Evolutionary conservation across 1,140 invertebrate species (phyloP).

Genomic region (Diprion similis): DNA sequence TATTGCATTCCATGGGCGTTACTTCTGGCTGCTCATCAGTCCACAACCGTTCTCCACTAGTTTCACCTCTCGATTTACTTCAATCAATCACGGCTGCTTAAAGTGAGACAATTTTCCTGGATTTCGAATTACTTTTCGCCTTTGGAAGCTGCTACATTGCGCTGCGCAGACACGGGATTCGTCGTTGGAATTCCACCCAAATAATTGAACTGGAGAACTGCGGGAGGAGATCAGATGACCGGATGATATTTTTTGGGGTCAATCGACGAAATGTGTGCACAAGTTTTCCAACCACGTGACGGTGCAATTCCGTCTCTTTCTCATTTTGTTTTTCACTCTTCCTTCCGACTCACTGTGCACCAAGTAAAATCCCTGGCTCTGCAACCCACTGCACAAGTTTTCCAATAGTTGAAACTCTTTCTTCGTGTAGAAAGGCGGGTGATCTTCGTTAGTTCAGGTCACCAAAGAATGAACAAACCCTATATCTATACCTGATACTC

Average conservation of each 20-base stretch:
- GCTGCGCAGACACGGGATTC: not conserved
- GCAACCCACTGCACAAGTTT: too few species aligned
- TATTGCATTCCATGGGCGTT: not conserved
- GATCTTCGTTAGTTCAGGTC: too few species aligned
- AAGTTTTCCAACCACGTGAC: constrained; percentile 1
- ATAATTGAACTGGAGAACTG: not conserved
- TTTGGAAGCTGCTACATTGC: too few species aligned
- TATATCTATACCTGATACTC: too few species aligned
- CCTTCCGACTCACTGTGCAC: too few species aligned
- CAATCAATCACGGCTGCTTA: not conserved
- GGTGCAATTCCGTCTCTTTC: not conserved
- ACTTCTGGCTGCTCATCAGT: not conserved
- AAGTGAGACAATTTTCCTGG: not conserved
- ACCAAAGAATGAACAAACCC: too few species aligned
- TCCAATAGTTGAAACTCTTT: too few species aligned
- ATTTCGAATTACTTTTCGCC: not conserved
- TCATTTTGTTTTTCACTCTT: too few species aligned
- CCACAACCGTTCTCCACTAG: not conserved
- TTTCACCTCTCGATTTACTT: not conserved
- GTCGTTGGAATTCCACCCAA: not conserved
- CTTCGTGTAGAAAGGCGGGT: too few species aligned
- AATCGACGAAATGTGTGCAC: not conserved
- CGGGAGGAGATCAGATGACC: not conserved
- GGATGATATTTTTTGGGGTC: not conserved
- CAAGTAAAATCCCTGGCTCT: too few species aligned